Percentiles rank a stretch among this genome's conserved stretches.
These are phyloP conservation scores for Ammospiza nelsoni DNA, from an alignment of 2,113 vertebrate genomes.

Conservation along the genomic window DNA sequence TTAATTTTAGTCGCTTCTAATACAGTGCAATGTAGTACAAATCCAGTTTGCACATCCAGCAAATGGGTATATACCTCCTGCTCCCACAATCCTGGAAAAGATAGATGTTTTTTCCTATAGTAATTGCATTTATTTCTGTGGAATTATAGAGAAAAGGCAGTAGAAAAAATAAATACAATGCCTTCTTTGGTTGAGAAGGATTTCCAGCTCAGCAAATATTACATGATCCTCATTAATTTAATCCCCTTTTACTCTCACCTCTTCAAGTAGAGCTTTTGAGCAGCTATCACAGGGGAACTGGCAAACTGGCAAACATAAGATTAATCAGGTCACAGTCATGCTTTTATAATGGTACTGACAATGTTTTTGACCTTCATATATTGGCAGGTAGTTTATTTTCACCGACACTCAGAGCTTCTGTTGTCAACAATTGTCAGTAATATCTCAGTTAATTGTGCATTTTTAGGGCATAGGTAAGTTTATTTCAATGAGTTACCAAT, in stretches of 20 bases:
- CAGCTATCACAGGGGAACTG: background rate
- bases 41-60: background rate
- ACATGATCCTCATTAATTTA: background rate
- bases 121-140: background rate
- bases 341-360: background rate
- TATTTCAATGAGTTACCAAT: background rate
- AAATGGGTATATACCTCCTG: background rate
- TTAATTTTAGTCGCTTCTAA: constrained; percentile 2
- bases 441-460: background rate
- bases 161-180: background rate
- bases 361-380: background rate
- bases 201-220: background rate
- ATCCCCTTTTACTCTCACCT: background rate
- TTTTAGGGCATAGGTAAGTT: background rate
- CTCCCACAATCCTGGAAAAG: background rate
- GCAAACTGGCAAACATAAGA: background rate
- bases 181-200: background rate
- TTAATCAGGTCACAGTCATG: background rate
- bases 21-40: background rate
- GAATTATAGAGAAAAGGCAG: background rate
- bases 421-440: background rate
- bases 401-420: background rate
- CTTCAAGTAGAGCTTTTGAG: background rate
- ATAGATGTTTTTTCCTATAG: accelerated
- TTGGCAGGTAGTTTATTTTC: background rate